Percentiles rank a stretch among this genome's conserved stretches.
Conservation (phyloP, 2,797 vertebrate genomes). For the Brotula barbata region DNA sequence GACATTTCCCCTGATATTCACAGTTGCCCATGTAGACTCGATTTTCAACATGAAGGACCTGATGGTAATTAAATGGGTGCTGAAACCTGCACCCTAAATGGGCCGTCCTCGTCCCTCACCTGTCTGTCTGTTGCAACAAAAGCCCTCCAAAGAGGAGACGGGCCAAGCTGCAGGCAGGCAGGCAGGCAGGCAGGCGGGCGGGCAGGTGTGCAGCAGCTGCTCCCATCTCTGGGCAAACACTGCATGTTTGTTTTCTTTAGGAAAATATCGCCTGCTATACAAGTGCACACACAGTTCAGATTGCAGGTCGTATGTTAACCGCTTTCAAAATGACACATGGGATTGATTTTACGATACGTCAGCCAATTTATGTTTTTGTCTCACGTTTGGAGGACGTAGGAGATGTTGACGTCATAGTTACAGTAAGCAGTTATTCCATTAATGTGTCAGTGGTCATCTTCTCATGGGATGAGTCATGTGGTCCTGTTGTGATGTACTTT, state of each 20-base stretch:
- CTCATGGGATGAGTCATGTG: too few relatives aligned
- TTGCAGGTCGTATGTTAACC: slow-evolving; percentile 57
- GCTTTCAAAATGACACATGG: slow-evolving; percentile 58
- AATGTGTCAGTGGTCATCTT: not conserved
- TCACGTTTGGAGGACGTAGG: slow-evolving; percentile 11
- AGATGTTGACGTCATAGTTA: not conserved
- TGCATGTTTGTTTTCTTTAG: slow-evolving; percentile 80
- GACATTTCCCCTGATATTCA: slow-evolving; percentile 19
- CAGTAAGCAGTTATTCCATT: not conserved
- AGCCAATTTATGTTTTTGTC: slow-evolving; percentile 1
- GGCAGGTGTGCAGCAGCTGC: slow-evolving; percentile 89
- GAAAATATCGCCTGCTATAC: slow-evolving; percentile 75
- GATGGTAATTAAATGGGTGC: slow-evolving; percentile 57
- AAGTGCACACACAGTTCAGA: slow-evolving; percentile 65
- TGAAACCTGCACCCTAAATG: slow-evolving; percentile 54
- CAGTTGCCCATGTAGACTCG: too few relatives aligned
- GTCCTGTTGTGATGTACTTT: not conserved
- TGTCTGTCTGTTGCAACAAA: slow-evolving; percentile 70
- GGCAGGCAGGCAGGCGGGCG: too few relatives aligned
- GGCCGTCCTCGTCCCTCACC: slow-evolving; percentile 50
- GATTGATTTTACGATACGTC: slow-evolving; percentile 42
- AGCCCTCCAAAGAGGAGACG: slow-evolving; percentile 57
- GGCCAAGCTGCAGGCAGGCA: slow-evolving; percentile 79
- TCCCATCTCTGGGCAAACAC: slow-evolving; percentile 85
- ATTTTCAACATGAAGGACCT: slow-evolving; percentile 43